Evolutionary conservation across 1,140 invertebrate species (phyloP), one percentile per base, ranked within the genome.

Genomic region (Aporrectodea caliginosa): DNA sequence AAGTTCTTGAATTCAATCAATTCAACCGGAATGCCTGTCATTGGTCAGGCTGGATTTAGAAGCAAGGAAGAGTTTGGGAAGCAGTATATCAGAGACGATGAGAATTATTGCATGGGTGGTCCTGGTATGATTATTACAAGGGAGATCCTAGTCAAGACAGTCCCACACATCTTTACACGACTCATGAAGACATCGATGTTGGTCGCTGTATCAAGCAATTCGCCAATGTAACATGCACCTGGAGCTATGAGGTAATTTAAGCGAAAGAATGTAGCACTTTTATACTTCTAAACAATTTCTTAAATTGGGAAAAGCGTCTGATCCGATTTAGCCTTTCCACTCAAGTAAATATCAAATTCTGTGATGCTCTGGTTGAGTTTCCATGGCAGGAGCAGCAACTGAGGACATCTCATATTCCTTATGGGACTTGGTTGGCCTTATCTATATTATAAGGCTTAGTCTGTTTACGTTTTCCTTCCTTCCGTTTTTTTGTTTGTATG

Each of bases 71-170:
- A 99, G 86, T 93, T 96, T 84, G 97, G 97, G 22, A 91, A 93
- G 72, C 88, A 99, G 0, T 93, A 93, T 32, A 89, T 99, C 73
- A 94, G 95, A 81, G 93, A 93, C 81, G 93, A 97, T 79, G 97
- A 99, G 88, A 99, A 99, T 87, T 99, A 98, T 87, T 99, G 97
- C 87, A 99, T 99, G 98, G 98, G 98, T 69, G 98, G 98, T 0
- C 97, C 98, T 0, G 97, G 97, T 0, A 94, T 99, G 68, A 92
- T 99, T 27, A 88, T 91, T 58, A 90, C 89, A 75, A 80, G 87
- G 70, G 87, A 88, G 77, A 90, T 90, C 1, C 82, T 91, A 30
- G 80, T 85, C 69, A 75, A 84, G 35, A 83, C 91, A 35, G 88
- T 85, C 27, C 90, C 90, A 93, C 82, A 98, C 83, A 83, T 90